These are phyloP conservation scores for Heteractis magnifica DNA, from an alignment of 92 coral and sea anemone species.

Conservation along the genomic window DNA sequence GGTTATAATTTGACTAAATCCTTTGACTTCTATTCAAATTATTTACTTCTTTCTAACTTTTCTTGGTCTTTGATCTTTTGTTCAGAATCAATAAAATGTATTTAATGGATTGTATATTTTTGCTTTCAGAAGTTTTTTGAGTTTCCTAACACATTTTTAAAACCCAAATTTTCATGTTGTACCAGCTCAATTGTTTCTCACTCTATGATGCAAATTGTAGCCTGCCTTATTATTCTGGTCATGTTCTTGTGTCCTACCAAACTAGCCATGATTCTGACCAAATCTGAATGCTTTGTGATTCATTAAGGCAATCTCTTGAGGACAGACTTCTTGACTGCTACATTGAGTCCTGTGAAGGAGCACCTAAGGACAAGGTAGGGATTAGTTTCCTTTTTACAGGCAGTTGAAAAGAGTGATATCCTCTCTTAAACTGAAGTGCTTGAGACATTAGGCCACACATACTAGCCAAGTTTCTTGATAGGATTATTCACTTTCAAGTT, in stretches of 20 bases:
- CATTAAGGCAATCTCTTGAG: constrained; percentile 81
- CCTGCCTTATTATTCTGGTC: neutral
- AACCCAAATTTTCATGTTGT: neutral
- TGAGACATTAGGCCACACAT: constrained; percentile 10
- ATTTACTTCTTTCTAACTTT: too few relatives aligned
- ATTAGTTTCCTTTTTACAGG: neutral
- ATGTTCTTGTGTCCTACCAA: neutral
- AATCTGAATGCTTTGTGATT: constrained; percentile 16
- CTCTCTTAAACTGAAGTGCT: constrained; percentile 12
- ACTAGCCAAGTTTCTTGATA: constrained; percentile 21
- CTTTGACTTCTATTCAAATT: too few relatives aligned
- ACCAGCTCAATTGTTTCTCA: neutral
- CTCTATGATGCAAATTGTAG: neutral
- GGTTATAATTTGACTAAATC: too few relatives aligned
- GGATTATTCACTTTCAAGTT: constrained; percentile 6
- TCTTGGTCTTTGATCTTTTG: too few relatives aligned
- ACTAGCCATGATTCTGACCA: constrained; percentile 26
- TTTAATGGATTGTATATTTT: neutral
- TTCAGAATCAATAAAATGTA: too few relatives aligned
- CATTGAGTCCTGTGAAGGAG: constrained; percentile 95
- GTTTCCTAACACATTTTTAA: neutral
- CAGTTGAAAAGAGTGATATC: constrained; percentile 1
- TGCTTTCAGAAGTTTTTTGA: neutral
- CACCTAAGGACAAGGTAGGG: constrained; percentile 95
- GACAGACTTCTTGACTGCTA: constrained; percentile 95